These are phyloP conservation scores for Paramisgurnus dabryanus DNA, from an alignment of 2,113 vertebrate genomes.

Conservation along the genomic window DNA sequence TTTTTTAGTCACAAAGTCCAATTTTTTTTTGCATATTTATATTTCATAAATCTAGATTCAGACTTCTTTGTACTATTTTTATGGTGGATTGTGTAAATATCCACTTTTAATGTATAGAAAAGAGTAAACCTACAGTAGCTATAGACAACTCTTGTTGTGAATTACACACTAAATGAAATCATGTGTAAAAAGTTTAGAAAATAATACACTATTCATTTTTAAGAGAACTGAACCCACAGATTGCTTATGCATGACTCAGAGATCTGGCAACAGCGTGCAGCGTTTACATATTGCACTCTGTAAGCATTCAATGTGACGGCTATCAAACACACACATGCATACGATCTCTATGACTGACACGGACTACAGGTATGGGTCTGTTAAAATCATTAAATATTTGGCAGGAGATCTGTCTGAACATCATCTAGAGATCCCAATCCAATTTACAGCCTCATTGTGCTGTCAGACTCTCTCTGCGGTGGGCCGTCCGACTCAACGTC, in stretches of 20 bases:
- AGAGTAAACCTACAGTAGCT: too few species aligned
- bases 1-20: too few species aligned
- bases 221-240: too few species aligned
- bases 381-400: not conserved
- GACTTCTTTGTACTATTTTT: too few species aligned
- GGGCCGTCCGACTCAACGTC: not conserved
- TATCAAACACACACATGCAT: not conserved
- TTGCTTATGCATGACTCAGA: not conserved
- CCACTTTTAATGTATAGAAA: too few species aligned
- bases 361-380: not conserved
- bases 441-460: slow-evolving; percentile 6
- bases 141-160: too few species aligned
- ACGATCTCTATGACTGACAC: not conserved
- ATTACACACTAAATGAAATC: too few species aligned
- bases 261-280: slow-evolving; percentile 4
- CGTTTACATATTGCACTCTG: slow-evolving; percentile 1
- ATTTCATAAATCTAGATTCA: too few species aligned
- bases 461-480: slow-evolving; percentile 5
- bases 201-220: too few species aligned
- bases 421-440: slow-evolving; percentile 16
- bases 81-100: too few species aligned
- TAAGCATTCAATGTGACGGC: not conserved
- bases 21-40: too few species aligned
- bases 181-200: too few species aligned
- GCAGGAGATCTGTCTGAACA: slow-evolving; percentile 16